Evolutionary conservation across 2,113 vertebrate genomes (phyloP).

Genomic region (Grammomys surdaster): DNA sequence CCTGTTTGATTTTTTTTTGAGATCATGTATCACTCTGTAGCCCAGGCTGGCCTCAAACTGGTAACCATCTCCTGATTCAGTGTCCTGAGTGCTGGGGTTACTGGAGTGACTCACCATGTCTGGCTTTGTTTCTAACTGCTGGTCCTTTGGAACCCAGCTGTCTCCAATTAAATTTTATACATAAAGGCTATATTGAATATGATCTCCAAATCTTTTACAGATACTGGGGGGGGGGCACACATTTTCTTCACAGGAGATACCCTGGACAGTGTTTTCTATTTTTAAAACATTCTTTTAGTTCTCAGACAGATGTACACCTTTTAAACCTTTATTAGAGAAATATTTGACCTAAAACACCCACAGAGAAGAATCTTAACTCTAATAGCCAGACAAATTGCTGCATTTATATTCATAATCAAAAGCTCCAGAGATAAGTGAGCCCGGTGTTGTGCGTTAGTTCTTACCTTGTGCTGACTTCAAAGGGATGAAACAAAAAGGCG

Average conservation of each 20-base stretch:
- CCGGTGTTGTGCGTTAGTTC: neutral
- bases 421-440: neutral
- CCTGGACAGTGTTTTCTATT: slow-evolving; percentile 45
- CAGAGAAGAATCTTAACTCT: slow-evolving; percentile 27
- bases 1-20: neutral
- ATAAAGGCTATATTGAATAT: slow-evolving; percentile 11
- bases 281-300: slow-evolving; percentile 14
- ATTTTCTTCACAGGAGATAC: slow-evolving; percentile 34
- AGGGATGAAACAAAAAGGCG: neutral
- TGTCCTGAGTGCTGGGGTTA: neutral
- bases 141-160: neutral
- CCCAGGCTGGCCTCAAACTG: neutral
- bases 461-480: neutral
- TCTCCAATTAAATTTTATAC: slow-evolving; percentile 43
- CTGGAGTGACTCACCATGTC: neutral
- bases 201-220: neutral
- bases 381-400: neutral
- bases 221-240: neutral
- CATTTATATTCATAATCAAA: slow-evolving; percentile 12
- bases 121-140: neutral
- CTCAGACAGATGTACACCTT: neutral
- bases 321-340: slow-evolving; percentile 19
- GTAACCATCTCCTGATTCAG: neutral
- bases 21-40: neutral
- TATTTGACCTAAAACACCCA: slow-evolving; percentile 34